Percentiles rank a stretch among this genome's conserved stretches.
Evolutionary conservation across 2,888 invertebrate genomes (phyloP).

Genomic region (Ochropleura plecta): DNA sequence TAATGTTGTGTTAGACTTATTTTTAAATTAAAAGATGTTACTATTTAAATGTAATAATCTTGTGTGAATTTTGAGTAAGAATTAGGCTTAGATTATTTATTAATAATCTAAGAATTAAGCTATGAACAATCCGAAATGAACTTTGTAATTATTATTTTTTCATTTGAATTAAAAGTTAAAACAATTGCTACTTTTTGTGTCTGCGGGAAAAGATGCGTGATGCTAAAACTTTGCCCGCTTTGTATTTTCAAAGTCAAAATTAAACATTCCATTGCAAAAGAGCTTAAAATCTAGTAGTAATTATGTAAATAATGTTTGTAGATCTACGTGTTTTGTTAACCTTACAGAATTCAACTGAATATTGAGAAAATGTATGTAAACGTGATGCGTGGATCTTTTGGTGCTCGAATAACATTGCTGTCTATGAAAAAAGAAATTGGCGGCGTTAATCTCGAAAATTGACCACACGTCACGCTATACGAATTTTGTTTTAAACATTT

Average conservation of each 20-base stretch:
- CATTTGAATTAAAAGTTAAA: background rate
- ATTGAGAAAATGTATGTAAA: conserved; percentile 16
- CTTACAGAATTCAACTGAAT: conserved; percentile 40
- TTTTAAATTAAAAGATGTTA: conserved; percentile 3
- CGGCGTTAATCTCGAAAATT: background rate
- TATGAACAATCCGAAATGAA: conserved; percentile 12
- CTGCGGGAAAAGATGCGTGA: conserved; percentile 45
- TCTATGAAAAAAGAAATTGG: background rate
- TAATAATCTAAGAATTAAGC: too few relatives aligned
- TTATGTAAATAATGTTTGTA: conserved; percentile 73
- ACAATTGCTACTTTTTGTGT: conserved; percentile 5
- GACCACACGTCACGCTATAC: background rate
- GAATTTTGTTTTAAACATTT: conserved; percentile 1
- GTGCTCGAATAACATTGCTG: background rate
- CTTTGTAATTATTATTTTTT: background rate
- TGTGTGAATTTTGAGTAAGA: conserved; percentile 7
- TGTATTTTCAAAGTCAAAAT: conserved; percentile 53
- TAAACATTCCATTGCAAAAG: conserved; percentile 84
- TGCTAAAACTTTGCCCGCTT: conserved; percentile 54
- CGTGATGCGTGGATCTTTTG: background rate
- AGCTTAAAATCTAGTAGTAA: conserved; percentile 82
- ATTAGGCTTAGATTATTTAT: too few relatives aligned
- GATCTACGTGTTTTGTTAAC: conserved; percentile 63
- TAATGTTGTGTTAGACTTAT: background rate
- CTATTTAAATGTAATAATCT: background rate